Base-by-base conservation (phyloP, 2,113 vertebrate species). In the Ictidomys tridecemlineatus region DNA sequence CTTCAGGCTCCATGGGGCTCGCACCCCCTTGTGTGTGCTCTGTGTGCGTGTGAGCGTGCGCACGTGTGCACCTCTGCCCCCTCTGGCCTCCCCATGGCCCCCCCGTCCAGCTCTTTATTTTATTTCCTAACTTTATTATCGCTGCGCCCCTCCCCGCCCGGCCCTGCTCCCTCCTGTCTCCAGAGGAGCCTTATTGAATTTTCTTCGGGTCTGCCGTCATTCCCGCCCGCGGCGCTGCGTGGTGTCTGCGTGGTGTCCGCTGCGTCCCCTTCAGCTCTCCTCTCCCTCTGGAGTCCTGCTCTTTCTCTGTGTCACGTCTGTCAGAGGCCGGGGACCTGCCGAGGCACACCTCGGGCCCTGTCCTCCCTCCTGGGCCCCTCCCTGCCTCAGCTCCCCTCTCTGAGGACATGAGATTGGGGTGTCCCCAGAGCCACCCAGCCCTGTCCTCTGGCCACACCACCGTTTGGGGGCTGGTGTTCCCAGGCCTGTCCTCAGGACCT, bases 171-270 rank as follows among this genome's bases (percentile, higher is more conserved):
- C 94, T 76, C 67, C 2, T 5, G 12, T 87, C 92, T 94, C 93
- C 8, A 37, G 92, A 96, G 92, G 83, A 82, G 80, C 0, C 32
- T 95, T 94, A 97, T 82, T 97, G 97, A 74, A 95, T 97, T 95
- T 95, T 65, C 96, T 77, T 76, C 1, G 6, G 20, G 93, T 82
- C 24, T 20, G 79, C 90, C 72, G 61, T 96, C 95, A 90, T 69
- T 39, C 37, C 84, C 45, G 69, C 73, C 73, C 1, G 51, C 0
- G 65, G 53, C 17, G 16, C 53, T 8, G 28, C 4, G 24, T 2
- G 8, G 45, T 45, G 45, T 45, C 45, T 9, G 45, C 45, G 45
- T 51, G 48, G 48, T 14, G 51, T 9, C 39, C 42, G 69, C 45
- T 17, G 3, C 92, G 82, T 67, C 67, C 53, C 63, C 30, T 37